Evolutionary conservation across 2,113 vertebrate species (phyloP).

Genomic region (Verasper variegatus): DNA sequence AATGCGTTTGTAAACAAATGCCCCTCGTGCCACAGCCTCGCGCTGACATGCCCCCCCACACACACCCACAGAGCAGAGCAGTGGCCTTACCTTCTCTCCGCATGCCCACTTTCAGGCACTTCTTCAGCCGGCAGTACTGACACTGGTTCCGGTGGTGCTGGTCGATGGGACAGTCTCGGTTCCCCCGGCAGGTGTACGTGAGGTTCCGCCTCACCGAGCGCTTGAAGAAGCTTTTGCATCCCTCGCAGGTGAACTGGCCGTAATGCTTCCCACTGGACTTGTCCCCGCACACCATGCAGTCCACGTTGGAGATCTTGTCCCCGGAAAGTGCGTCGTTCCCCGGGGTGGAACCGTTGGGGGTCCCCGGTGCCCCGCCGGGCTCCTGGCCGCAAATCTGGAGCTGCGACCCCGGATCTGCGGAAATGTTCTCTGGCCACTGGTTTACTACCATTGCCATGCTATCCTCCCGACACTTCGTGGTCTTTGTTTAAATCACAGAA

Average conservation of each 20-base stretch:
- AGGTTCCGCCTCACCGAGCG: slow-evolving; percentile 89
- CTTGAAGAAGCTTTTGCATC: slow-evolving; percentile 92
- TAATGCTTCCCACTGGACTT: slow-evolving; percentile 91
- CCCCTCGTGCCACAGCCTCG: too few species aligned
- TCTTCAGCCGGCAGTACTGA: slow-evolving; percentile 89
- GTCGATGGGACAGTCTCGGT: slow-evolving; percentile 89
- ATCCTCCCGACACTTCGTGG: slow-evolving; percentile 70
- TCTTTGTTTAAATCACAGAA: slow-evolving; percentile 69
- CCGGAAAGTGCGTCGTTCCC: slow-evolving; percentile 85
- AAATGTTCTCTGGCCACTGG: slow-evolving; percentile 89
- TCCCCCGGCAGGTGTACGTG: slow-evolving; percentile 88
- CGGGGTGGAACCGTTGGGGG: slow-evolving; percentile 83
- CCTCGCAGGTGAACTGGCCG: slow-evolving; percentile 90
- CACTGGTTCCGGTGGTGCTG: slow-evolving; percentile 91
- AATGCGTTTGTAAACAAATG: background rate
- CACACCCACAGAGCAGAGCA: background rate
- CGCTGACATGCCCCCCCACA: too few species aligned
- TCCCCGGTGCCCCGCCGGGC: slow-evolving; percentile 83
- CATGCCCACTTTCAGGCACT: slow-evolving; percentile 90
- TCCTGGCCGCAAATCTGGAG: slow-evolving; percentile 86
- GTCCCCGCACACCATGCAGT: slow-evolving; percentile 91
- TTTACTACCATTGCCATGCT: slow-evolving; percentile 90
- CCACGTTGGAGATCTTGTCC: slow-evolving; percentile 86
- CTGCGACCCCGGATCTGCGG: slow-evolving; percentile 84
- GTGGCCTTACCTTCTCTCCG: slow-evolving; percentile 84